These are phyloP conservation scores for Malurus melanocephalus DNA, from an alignment of 2,113 vertebrate species.

Conservation along the genomic window DNA sequence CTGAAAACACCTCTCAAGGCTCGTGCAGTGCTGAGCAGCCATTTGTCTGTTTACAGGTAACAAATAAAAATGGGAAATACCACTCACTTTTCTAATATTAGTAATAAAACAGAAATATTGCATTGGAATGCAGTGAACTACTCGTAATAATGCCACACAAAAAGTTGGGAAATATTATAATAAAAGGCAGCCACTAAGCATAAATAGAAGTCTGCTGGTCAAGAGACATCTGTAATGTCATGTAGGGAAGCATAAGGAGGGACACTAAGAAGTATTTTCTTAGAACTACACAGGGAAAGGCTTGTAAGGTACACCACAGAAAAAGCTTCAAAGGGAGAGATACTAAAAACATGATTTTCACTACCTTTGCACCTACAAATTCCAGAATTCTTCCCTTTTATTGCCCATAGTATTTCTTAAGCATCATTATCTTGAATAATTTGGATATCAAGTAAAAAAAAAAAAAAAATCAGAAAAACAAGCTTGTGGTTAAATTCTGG, in stretches of 20 bases:
- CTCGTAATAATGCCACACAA: background rate
- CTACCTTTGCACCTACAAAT: background rate
- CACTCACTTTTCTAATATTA: background rate
- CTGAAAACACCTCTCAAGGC: background rate
- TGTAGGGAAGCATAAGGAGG: background rate
- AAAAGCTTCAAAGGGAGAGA: background rate
- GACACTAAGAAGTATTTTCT: background rate
- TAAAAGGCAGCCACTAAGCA: background rate
- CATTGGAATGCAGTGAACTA: background rate
- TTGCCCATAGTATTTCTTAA: background rate
- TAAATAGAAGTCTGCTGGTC: background rate
- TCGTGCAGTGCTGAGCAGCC: background rate
- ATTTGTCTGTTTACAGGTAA: background rate
- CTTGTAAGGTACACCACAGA: background rate
- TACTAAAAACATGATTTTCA: background rate
- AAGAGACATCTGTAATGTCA: background rate
- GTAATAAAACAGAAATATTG: background rate
- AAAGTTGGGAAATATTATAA: background rate
- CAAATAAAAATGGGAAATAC: background rate
- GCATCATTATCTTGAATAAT: background rate
- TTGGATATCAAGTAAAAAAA: background rate
- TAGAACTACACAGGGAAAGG: background rate
- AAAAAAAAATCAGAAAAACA: slow-evolving; percentile 4
- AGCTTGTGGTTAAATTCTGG: background rate
- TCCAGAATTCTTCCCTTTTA: background rate